A percentile compares a stretch with the other conserved stretches of the same genome.
Conservation (phyloP, 2,797 vertebrate genomes). For the Anableps anableps region DNA sequence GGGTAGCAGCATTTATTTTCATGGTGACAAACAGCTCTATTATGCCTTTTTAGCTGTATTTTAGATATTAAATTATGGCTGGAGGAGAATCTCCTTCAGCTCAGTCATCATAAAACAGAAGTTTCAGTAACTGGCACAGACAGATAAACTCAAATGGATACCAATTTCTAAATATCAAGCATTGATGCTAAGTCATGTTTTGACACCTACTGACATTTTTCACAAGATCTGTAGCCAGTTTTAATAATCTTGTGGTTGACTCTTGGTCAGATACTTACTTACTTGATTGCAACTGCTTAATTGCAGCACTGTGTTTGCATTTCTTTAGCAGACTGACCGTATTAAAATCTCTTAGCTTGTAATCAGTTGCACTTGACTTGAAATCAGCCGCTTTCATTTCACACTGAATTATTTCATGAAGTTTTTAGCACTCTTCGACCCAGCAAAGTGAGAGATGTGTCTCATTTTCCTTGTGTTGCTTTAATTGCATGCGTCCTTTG, state of each 20-base stretch:
- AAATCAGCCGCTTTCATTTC: conserved; percentile 30
- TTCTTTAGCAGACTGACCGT: conserved; percentile 26
- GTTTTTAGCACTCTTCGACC: conserved; percentile 9
- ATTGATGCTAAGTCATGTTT: conserved; percentile 5
- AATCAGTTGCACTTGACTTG: conserved; percentile 35
- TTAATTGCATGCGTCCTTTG: conserved; percentile 52
- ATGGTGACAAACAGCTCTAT: too few relatives aligned
- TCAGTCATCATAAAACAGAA: too few relatives aligned
- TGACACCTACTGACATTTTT: conserved; percentile 13
- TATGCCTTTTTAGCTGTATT: too few relatives aligned
- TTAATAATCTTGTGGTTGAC: conserved; percentile 20
- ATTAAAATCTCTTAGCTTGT: conserved; percentile 47
- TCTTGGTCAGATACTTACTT: conserved; percentile 22
- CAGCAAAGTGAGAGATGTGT: conserved; percentile 7
- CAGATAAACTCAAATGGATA: background rate
- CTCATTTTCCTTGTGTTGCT: conserved; percentile 24
- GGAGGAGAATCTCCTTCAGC: too few relatives aligned
- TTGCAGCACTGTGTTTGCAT: conserved; percentile 30
- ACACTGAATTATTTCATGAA: conserved; percentile 25
- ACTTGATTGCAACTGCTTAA: conserved; percentile 41
- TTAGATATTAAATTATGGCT: too few relatives aligned
- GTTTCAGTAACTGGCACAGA: too few relatives aligned
- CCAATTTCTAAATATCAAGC: conserved; percentile 10
- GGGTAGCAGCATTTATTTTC: too few relatives aligned
- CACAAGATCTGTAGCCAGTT: conserved; percentile 11